Evolutionary conservation across 1,140 invertebrate species (phyloP), one percentile per base, ranked within the genome.

Genomic region (Adelges cooleyi): DNA sequence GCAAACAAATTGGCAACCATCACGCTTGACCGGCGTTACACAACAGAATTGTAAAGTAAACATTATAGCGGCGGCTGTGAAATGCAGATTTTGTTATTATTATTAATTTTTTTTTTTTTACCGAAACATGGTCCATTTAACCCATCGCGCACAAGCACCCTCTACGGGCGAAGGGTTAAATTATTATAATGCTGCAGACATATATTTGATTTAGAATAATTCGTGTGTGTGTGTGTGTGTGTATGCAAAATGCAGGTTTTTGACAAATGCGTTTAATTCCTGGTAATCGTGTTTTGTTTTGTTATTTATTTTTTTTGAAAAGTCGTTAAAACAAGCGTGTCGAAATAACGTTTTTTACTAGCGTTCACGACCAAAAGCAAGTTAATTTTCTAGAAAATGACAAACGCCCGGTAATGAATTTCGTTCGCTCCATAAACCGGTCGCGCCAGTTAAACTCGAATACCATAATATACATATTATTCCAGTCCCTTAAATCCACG

Each of bases 181-280:
- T n/a, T n/a, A n/a, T n/a, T n/a, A n/a, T n/a, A n/a, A n/a, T n/a
- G n/a, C n/a, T n/a, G n/a, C n/a, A n/a, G n/a, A n/a, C n/a, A n/a
- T n/a, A n/a, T n/a, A n/a, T n/a, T n/a, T n/a, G n/a, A n/a, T n/a
- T n/a, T n/a, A n/a, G n/a, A n/a, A n/a, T n/a, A n/a, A n/a, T n/a
- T n/a, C n/a, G n/a, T n/a, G n/a, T n/a, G n/a, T n/a, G n/a, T n/a
- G n/a, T n/a, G n/a, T n/a, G n/a, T n/a, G n/a, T n/a, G n/a, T n/a
- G n/a, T n/a, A n/a, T n/a, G 29, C 29, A 33, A 33, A 33, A 59
- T 40, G 29, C 36, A 59, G 38, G 54, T 46, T 59, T 6, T 59
- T 59, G 54, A 59, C 54, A 59, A 59, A 59, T 59, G 54, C 44
- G 54, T 59, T 59, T 25, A 46, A 59, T 59, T 59, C 23, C n/a